Evolutionary conservation across 2,113 vertebrate species (phyloP), one percentile per base, ranked within the genome.

Genomic region (Delphinus delphis): DNA sequence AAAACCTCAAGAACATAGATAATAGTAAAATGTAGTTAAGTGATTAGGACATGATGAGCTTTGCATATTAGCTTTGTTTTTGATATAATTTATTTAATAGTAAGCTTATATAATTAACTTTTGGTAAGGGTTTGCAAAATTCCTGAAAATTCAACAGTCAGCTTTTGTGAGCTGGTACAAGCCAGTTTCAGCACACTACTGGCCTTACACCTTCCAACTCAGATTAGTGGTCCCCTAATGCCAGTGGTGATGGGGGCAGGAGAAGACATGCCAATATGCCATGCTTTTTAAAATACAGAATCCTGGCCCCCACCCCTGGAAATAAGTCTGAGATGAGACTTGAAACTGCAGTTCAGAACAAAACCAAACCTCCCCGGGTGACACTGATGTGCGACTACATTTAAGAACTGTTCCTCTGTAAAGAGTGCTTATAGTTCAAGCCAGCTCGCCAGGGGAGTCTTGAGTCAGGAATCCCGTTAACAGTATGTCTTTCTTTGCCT

Each of bases 41-140:
- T 58, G 47, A 60, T 63, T 76, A 87, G 65, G 50, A 62, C 53
- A 17, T 79, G 17, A 50, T 71, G 26, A 73, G 26, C 79, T 87
- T 63, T 74, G 81, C 41, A 13, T 88, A 68, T 41, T 38, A 33
- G 44, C 21, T 92, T 33, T 85, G 71, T 18, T 82, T 84, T 88
- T 33, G 26, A 8, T 96, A 11, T 26, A 31, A 76, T 86, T 83
- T 83, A 38, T 81, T 93, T 74, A 88, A 18, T 90, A 68, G 5
- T 62, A 70, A 93, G 26, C n/a, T 67, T 50, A n/a, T 23, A 44
- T 76, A 63, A 88, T 88, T 95, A 90, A 47, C 50, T 79, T 96
- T 86, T 21, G 62, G 3, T 77, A 50, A 81, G 23, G 53, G 1
- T 23, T 92, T 93, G 68, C 13, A 92, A 33, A 77, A 81, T 36